Evolutionary conservation across 2,888 invertebrate species (phyloP), one percentile per base, ranked within the genome.

Genomic region (Lacanobia oleracea): DNA sequence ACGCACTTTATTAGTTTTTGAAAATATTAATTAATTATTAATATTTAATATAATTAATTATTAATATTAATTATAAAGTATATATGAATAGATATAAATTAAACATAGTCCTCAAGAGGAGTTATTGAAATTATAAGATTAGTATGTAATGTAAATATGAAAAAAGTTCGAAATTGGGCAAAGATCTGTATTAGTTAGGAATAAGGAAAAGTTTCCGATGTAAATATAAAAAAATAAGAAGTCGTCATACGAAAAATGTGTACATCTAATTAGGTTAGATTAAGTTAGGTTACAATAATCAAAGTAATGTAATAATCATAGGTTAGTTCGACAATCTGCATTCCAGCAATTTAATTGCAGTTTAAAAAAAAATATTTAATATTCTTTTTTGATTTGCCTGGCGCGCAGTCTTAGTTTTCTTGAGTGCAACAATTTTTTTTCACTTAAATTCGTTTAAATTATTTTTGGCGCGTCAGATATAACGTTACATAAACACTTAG

Each of bases 281-380:
- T n/a, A 37, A 8, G 1, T 16, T 16, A 37, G 40, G 10, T 16
- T 27, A 23, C 16, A 51, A 27, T 18, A n/a, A 10, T 51, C 37
- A 59, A 37, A 48, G 7, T 40, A 18, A 23, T 33, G 2, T 23
- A 10, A 18, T 51, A 50, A 7, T 27, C 0, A 27, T 48, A 63
- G 37, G 14, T 37, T 51, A 45, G 23, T 45, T 53, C 7, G 5
- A 16, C 23, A 23, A 18, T 37, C 14, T 12, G 0, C 43, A 43
- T 33, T 16, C 4, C 14, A 54, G 50, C 75, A 75, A 69, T 51
- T 51, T 51, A 45, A 62, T 51, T 68, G 61, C 45, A 51, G 8
- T n/a, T 57, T n/a, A n/a, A n/a, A n/a, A n/a, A n/a, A n/a, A n/a
- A n/a, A n/a, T n/a, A n/a, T n/a, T 56, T 75, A 43, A 33, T 6